Evolutionary conservation across 2,113 vertebrate species (phyloP).

Genomic region (Actenoides hombroni): DNA sequence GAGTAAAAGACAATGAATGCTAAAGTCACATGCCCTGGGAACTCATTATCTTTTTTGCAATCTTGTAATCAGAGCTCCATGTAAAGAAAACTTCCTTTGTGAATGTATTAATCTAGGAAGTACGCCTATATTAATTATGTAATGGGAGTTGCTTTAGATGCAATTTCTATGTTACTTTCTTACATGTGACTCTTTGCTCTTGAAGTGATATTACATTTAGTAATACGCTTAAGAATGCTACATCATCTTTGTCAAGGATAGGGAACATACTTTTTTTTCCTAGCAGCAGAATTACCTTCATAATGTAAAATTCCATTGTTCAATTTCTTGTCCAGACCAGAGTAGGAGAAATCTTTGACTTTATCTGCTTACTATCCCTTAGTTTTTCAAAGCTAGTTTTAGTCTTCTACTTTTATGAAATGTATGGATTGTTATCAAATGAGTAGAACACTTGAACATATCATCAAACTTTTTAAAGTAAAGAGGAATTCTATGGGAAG

Average conservation of each 20-base stretch:
- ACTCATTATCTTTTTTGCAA: constrained; percentile 28
- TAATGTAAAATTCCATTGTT: neutral
- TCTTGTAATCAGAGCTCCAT: constrained; percentile 32
- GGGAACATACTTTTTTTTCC: neutral
- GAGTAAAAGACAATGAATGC: constrained; percentile 24
- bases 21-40: neutral
- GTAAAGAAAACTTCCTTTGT: constrained; percentile 1
- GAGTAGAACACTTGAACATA: neutral
- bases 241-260: neutral
- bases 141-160: neutral
- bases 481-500: neutral
- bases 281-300: neutral
- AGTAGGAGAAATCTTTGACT: constrained; percentile 15
- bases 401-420: neutral
- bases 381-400: constrained; percentile 38
- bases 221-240: neutral
- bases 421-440: neutral
- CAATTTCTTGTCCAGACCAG: neutral
- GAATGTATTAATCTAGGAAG: neutral
- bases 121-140: neutral
- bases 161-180: neutral
- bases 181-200: constrained; percentile 17
- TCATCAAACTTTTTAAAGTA: neutral
- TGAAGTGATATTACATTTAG: neutral
- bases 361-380: constrained; percentile 30